Evolutionary conservation across 2,888 invertebrate species (phyloP).

Genomic region (Eulithis prunata): DNA sequence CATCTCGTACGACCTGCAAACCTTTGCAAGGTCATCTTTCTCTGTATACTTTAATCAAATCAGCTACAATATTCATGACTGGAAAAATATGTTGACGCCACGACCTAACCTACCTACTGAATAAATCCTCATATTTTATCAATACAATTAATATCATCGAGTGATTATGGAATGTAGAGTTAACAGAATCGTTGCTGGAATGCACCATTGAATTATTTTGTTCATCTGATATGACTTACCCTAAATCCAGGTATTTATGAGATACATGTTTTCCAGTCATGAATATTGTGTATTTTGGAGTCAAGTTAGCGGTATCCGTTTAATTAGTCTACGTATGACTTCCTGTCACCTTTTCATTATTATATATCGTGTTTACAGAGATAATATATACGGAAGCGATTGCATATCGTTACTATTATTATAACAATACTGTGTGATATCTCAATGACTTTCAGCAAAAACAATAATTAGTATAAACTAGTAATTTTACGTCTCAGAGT

Average conservation of each 20-base stretch:
- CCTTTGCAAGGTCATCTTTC: no score
- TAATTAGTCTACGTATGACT: slow-evolving; percentile 40
- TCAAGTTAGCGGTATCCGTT: background rate
- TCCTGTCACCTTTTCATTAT: slow-evolving; percentile 53
- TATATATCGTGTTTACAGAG: slow-evolving; percentile 61
- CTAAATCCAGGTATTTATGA: background rate
- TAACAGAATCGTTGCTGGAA: slow-evolving; percentile 10
- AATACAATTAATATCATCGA: background rate
- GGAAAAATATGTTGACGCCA: background rate
- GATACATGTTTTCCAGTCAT: no score
- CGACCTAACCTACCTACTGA: no score
- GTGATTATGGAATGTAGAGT: slow-evolving; percentile 18
- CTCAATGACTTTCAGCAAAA: slow-evolving; percentile 36
- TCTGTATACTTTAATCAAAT: no score
- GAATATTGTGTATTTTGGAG: background rate
- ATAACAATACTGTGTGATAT: slow-evolving; percentile 45
- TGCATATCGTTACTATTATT: slow-evolving; percentile 37
- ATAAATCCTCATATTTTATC: background rate
- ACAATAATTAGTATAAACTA: no score
- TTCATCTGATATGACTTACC: background rate
- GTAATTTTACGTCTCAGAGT: no score
- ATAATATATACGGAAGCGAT: slow-evolving; percentile 61
- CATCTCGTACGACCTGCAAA: no score
- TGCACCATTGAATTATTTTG: slow-evolving; percentile 7
- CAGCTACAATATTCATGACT: background rate